Percentiles rank a stretch among this genome's conserved stretches.
Conservation (phyloP, 30 jellyfish, hydroid and myxozoan genomes). For the Chrysaora quinquecirrha region DNA sequence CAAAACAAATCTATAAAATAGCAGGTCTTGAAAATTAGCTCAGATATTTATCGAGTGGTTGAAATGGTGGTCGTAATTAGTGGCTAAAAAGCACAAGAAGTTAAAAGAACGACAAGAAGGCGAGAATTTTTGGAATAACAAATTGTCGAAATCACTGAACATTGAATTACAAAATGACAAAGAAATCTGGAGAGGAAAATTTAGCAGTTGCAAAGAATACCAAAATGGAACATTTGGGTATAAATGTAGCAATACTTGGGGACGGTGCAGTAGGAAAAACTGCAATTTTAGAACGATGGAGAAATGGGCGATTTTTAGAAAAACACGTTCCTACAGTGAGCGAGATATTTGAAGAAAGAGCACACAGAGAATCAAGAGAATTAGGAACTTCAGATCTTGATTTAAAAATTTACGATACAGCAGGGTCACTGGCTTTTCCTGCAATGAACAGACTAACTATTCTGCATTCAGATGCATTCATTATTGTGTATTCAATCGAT, state of each 20-base stretch:
- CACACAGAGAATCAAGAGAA: conserved; percentile 1
- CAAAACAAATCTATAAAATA: too few species aligned
- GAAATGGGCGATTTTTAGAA: conserved; percentile 19
- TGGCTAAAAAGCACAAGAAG: too few species aligned
- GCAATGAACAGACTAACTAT: conserved; percentile 70
- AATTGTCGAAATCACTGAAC: too few species aligned
- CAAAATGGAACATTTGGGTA: neutral
- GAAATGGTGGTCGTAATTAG: too few species aligned
- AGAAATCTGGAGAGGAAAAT: too few species aligned
- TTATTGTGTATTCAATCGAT: conserved; percentile 65
- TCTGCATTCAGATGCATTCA: conserved; percentile 62
- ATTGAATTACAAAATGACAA: too few species aligned
- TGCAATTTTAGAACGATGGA: conserved; percentile 49
- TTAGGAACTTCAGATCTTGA: conserved; percentile 24
- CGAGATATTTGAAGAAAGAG: conserved; percentile 49
- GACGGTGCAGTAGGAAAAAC: conserved; percentile 72
- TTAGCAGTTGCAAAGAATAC: neutral
- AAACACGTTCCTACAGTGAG: conserved; percentile 62
- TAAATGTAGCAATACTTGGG: conserved; percentile 68
- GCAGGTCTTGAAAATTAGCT: too few species aligned
- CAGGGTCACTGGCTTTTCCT: conserved; percentile 79
- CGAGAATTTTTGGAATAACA: too few species aligned
- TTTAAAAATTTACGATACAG: conserved; percentile 60
- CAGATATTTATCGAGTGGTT: too few species aligned
- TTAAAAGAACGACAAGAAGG: too few species aligned